These are phyloP conservation scores for Cyprinella venusta DNA, from an alignment of 2,797 vertebrate species.

Conservation along the genomic window DNA sequence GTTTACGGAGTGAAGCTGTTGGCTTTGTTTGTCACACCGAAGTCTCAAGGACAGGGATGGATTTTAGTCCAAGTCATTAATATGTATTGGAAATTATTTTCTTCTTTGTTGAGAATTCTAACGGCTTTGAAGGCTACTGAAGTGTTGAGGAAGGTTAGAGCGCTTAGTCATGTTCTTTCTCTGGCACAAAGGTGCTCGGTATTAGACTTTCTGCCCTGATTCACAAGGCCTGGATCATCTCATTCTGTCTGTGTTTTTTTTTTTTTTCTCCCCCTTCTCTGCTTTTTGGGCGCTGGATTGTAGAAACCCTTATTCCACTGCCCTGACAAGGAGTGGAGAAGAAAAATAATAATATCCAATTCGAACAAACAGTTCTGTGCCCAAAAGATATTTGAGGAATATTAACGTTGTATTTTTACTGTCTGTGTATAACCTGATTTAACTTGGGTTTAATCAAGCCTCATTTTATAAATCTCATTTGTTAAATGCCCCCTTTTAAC, in stretches of 20 bases:
- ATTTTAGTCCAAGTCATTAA: constrained; percentile 74
- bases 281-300: constrained; percentile 24
- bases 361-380: constrained; percentile 14
- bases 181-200: constrained; percentile 33
- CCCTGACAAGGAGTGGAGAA: background rate
- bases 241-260: background rate
- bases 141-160: constrained; percentile 48
- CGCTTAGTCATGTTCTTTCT: constrained; percentile 47
- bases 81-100: constrained; percentile 83
- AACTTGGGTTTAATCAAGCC: constrained; percentile 25
- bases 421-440: constrained; percentile 20
- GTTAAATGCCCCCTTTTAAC: background rate
- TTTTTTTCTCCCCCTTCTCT: background rate
- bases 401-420: constrained; percentile 16
- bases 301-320: constrained; percentile 10
- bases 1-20: constrained; percentile 55
- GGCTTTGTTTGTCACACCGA: constrained; percentile 59
- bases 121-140: constrained; percentile 67
- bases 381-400: constrained; percentile 2
- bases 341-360: constrained; percentile 25
- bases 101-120: constrained; percentile 75
- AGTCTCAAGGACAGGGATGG: constrained; percentile 80
- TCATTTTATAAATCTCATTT: constrained; percentile 17
- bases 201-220: constrained; percentile 45
- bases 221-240: constrained; percentile 36